These are phyloP conservation scores for Crenuchus spilurus DNA, from an alignment of 2,797 vertebrate species.

Conservation along the genomic window DNA sequence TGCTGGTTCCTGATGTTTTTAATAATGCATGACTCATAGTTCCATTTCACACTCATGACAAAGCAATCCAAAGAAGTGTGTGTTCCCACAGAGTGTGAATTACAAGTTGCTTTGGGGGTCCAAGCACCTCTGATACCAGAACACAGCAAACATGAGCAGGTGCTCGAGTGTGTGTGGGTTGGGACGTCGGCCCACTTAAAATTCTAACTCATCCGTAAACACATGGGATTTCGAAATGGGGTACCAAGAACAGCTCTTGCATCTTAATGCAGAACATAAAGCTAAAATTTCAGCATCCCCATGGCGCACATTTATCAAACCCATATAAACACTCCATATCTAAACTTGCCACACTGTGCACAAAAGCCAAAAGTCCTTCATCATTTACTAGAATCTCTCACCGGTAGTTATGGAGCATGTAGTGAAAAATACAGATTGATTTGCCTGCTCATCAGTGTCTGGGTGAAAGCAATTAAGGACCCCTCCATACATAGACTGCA, in stretches of 20 bases:
- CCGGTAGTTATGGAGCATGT: background rate
- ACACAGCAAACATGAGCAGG: background rate
- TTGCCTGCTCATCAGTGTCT: slow-evolving; percentile 8
- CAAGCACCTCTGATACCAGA: background rate
- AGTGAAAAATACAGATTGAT: background rate
- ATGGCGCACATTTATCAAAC: slow-evolving; percentile 8
- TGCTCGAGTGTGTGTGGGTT: background rate
- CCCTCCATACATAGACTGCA: background rate
- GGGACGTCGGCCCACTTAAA: background rate
- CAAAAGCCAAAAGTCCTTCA: slow-evolving; percentile 1
- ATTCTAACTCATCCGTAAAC: background rate
- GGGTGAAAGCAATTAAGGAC: background rate
- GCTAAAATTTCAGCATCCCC: background rate
- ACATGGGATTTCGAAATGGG: slow-evolving; percentile 4
- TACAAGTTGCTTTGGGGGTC: background rate
- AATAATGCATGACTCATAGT: background rate
- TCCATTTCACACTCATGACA: background rate
- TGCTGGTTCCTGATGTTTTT: background rate
- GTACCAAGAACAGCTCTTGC: background rate
- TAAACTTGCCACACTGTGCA: background rate
- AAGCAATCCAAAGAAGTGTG: background rate
- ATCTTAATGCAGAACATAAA: slow-evolving; percentile 8
- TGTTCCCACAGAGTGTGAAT: background rate
- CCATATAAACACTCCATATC: background rate
- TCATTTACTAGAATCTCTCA: slow-evolving; percentile 1